Evolutionary conservation across 92 coral and sea anemone genomes (phyloP), one percentile per base, ranked within the genome.

Genomic region (Ricordea florida): DNA sequence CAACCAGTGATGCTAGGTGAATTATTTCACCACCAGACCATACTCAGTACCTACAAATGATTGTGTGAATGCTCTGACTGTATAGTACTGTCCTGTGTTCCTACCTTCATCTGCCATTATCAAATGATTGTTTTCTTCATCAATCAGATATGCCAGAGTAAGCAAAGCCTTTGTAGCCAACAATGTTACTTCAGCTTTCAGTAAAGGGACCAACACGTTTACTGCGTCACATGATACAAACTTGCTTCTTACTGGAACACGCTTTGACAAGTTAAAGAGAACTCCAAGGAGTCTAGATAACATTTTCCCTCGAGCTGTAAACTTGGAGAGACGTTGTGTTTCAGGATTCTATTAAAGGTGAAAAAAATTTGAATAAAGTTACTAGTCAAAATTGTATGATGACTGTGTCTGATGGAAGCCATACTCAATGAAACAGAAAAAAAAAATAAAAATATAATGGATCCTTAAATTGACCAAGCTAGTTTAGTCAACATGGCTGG

Each of bases 101-200:
- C 29, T 74, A 89, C 93, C 90, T 84, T 82, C 36, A 53, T 80
- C 81, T 15, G 90, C 69, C 90, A 89, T 84, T 41, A 89, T 84
- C 31, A 89, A 66, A 26, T 81, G 61, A 67, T 90, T 90, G 77
- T 90, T 79, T 15, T 66, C 66, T 22, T 90, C 96, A 18, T 90
- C 90, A 41, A 79, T 78, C 17, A 90, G 50, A 24, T 87, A 87
- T n/a, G 96, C 96, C 60, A 90, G 74, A 29, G 81, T 40, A 48
- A 90, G 83, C 68, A 90, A 41, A 16, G 83, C 44, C 29, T 79
- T 79, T 2, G 93, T 60, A 9, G 81, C 82, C 24, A 16, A 87
- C 28, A 78, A 33, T 5, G 83, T 44, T 17, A 90, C 90, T 69
- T 80, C 88, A 15, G 84, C 87, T 8, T 87, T 89, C 41, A 83